These are phyloP conservation scores for Halictus quadricinctus DNA, from an alignment of 2,888 invertebrate species.

Conservation along the genomic window DNA sequence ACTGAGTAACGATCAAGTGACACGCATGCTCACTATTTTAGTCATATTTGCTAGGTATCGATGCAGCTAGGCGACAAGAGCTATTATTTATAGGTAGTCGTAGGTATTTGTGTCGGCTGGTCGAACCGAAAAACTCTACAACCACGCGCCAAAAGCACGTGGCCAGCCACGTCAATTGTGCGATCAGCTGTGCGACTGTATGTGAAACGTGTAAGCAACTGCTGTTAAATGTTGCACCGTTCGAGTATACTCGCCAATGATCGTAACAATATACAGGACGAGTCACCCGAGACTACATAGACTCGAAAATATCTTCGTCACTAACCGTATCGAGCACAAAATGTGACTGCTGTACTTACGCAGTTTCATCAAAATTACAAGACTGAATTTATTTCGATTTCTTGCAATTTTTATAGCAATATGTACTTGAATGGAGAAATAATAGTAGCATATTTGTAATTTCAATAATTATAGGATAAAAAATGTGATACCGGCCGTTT, in stretches of 20 bases:
- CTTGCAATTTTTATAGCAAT: too few species aligned
- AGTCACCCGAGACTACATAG: neutral
- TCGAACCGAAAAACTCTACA: conserved; percentile 53
- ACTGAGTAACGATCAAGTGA: conserved; percentile 68
- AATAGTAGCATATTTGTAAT: too few species aligned
- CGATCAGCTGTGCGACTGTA: conserved; percentile 13
- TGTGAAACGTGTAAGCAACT: neutral
- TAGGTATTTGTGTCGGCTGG: conserved; percentile 61
- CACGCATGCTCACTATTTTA: conserved; percentile 67
- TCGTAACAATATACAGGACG: neutral
- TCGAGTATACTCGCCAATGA: conserved; percentile 17
- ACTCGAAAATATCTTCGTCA: neutral
- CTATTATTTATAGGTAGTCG: conserved; percentile 41
- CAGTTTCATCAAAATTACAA: too few species aligned
- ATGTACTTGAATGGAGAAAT: too few species aligned
- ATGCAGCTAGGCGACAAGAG: conserved; percentile 51
- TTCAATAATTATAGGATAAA: too few species aligned
- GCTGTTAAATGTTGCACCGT: conserved; percentile 27
- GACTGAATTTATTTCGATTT: too few species aligned
- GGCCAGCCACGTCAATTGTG: conserved; percentile 44
- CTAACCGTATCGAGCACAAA: too few species aligned
- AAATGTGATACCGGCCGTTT: too few species aligned
- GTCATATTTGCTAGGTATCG: conserved; percentile 59
- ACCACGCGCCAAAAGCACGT: conserved; percentile 69
- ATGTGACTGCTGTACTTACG: too few species aligned